Conservation (phyloP, 1,140 invertebrate genomes). For the Drosophila carrolli region DNA sequence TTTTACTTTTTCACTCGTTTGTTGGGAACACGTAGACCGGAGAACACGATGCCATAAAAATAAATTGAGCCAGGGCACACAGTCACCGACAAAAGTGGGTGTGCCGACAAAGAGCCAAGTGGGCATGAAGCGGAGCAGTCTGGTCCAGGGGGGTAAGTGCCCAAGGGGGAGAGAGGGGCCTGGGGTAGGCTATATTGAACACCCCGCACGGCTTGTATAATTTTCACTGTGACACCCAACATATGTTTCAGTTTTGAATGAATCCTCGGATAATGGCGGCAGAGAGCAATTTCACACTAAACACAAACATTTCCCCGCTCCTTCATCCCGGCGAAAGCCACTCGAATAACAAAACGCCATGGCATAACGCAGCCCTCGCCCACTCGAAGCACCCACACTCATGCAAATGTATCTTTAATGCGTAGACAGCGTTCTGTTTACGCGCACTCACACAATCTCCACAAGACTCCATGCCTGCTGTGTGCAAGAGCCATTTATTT, state of each 20-base stretch:
- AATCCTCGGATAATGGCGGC: conserved; percentile 63
- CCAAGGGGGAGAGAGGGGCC: no score
- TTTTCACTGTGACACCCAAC: conserved; percentile 73
- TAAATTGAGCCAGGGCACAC: conserved; percentile 60
- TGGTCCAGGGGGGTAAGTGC: neutral
- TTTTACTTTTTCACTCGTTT: conserved; percentile 25
- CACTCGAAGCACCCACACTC: conserved; percentile 20
- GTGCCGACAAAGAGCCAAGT: conserved; percentile 37
- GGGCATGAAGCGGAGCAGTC: conserved; percentile 12
- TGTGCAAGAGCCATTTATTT: conserved; percentile 35
- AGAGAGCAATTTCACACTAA: conserved; percentile 69
- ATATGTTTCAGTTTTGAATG: conserved; percentile 76
- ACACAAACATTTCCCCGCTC: conserved; percentile 58
- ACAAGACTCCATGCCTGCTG: conserved; percentile 37
- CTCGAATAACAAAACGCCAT: conserved; percentile 14
- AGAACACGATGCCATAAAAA: conserved; percentile 73
- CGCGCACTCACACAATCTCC: conserved; percentile 33
- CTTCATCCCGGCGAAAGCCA: conserved; percentile 10
- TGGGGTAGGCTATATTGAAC: no score
- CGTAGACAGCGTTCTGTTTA: conserved; percentile 49
- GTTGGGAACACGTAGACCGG: conserved; percentile 55
- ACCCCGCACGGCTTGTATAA: conserved; percentile 23
- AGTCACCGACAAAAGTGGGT: conserved; percentile 35
- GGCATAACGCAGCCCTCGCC: conserved; percentile 7
- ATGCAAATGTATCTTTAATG: conserved; percentile 70